A percentile compares a stretch with the other conserved stretches of the same genome.
These are phyloP conservation scores for Phytoseiulus persimilis DNA, from an alignment of 2,888 invertebrate species.

Conservation along the genomic window DNA sequence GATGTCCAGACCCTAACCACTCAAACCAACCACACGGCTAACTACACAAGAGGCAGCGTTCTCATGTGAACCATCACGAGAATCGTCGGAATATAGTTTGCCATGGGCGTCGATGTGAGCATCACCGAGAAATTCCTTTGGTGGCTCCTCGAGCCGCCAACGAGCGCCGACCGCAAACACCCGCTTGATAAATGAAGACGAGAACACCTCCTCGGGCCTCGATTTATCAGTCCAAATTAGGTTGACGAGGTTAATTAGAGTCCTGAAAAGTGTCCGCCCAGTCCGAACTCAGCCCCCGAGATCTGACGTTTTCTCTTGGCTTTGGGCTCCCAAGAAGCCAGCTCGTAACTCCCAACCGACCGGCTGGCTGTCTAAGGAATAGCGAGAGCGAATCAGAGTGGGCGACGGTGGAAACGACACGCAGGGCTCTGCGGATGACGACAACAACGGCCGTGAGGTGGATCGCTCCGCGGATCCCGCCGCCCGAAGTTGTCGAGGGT, in stretches of 20 bases:
- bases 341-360: neutral
- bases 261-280: neutral
- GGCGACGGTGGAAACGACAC: neutral
- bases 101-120: too few relatives aligned
- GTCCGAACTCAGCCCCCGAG: neutral
- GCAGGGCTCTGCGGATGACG: neutral
- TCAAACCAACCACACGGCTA: too few relatives aligned
- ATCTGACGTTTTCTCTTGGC: neutral
- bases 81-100: too few relatives aligned
- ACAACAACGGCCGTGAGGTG: neutral
- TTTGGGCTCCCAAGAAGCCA: too few relatives aligned
- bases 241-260: neutral
- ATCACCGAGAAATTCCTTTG: neutral
- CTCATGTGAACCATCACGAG: too few relatives aligned
- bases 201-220: neutral
- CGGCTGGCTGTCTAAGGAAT: too few relatives aligned
- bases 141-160: neutral
- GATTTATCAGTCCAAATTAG: neutral
- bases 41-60: too few relatives aligned
- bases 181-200: neutral
- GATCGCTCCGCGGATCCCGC: neutral
- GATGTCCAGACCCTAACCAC: too few relatives aligned
- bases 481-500: neutral
- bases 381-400: neutral
- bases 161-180: neutral